A percentile compares a stretch with the other conserved stretches of the same genome.
Conservation (phyloP, 2,888 invertebrate genomes). For the Bedellia somnulentella region DNA sequence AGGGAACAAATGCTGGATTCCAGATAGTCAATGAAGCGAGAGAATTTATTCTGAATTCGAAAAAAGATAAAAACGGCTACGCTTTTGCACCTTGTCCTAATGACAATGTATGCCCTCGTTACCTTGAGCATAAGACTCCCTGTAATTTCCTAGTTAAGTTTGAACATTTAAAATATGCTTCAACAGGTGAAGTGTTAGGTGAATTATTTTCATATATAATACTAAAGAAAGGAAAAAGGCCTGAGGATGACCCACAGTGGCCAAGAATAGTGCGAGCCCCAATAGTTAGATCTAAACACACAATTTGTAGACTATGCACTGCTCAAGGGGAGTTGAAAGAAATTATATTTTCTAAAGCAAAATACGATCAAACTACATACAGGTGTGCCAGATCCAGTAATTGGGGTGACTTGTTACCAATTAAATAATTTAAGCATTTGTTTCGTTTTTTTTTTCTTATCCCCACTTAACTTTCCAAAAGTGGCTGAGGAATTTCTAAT, state of each 20-base stretch:
- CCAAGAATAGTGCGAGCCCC: constrained; percentile 78
- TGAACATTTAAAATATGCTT: constrained; percentile 53
- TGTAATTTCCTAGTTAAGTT: constrained; percentile 78
- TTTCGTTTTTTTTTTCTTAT: not conserved
- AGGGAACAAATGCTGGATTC: constrained; percentile 82
- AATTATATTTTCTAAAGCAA: constrained; percentile 73
- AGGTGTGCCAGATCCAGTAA: constrained; percentile 70
- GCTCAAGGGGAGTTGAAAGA: constrained; percentile 72
- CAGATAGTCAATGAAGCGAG: constrained; percentile 81
- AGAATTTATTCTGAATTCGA: constrained; percentile 70
- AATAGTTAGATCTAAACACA: constrained; percentile 68
- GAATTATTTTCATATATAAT: constrained; percentile 81
- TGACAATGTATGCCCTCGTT: constrained; percentile 75
- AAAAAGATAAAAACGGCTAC: constrained; percentile 45
- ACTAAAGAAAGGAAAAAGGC: constrained; percentile 70
- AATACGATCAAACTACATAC: constrained; percentile 76
- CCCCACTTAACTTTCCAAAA: too few relatives aligned
- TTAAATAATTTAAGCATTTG: constrained; percentile 38
- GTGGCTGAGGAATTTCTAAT: too few relatives aligned
- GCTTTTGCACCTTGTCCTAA: constrained; percentile 89
- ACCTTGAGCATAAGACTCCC: constrained; percentile 64
- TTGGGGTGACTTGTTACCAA: constrained; percentile 83
- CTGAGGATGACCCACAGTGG: constrained; percentile 65
- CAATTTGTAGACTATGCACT: constrained; percentile 79
- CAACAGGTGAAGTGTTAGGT: constrained; percentile 29